These are phyloP conservation scores for Dermolepida albohirtum DNA, from an alignment of 2,888 invertebrate genomes.

Conservation along the genomic window DNA sequence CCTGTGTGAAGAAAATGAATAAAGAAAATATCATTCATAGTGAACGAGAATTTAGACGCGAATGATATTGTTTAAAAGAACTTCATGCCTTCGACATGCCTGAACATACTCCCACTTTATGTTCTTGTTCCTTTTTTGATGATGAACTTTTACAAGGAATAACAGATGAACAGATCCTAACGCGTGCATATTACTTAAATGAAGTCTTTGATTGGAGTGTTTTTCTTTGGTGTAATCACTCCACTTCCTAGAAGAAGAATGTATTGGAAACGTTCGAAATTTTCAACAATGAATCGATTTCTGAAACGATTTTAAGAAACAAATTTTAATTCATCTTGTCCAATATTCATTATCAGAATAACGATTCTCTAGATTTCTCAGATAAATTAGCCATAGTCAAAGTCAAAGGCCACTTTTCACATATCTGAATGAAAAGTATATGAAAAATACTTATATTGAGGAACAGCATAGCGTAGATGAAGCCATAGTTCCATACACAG, in stretches of 20 bases:
- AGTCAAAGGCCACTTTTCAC: constrained; percentile 50
- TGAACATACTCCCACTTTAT: too few species aligned
- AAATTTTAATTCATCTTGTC: constrained; percentile 50
- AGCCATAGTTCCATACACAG: constrained; percentile 57
- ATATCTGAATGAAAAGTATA: constrained; percentile 48
- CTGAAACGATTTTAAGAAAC: constrained; percentile 50
- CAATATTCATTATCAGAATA: constrained; percentile 50
- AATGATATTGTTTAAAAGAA: too few species aligned
- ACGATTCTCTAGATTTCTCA: constrained; percentile 45
- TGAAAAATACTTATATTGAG: constrained; percentile 47
- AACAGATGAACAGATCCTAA: too few species aligned
- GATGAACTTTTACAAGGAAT: too few species aligned
- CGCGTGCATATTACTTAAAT: too few species aligned
- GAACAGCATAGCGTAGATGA: constrained; percentile 53
- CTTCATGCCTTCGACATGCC: too few species aligned
- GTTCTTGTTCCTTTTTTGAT: too few species aligned
- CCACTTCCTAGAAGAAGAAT: constrained; percentile 47
- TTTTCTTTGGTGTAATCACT: too few species aligned
- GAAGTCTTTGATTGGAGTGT: too few species aligned
- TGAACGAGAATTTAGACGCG: too few species aligned
- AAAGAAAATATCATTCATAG: too few species aligned
- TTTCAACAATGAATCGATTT: constrained; percentile 48
- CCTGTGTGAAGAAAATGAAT: too few species aligned
- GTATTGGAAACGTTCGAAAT: constrained; percentile 51
- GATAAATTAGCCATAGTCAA: constrained; percentile 52